Evolutionary conservation across 1,140 invertebrate species (phyloP), one percentile per base, ranked within the genome.

Genomic region (Achatina immaculata): DNA sequence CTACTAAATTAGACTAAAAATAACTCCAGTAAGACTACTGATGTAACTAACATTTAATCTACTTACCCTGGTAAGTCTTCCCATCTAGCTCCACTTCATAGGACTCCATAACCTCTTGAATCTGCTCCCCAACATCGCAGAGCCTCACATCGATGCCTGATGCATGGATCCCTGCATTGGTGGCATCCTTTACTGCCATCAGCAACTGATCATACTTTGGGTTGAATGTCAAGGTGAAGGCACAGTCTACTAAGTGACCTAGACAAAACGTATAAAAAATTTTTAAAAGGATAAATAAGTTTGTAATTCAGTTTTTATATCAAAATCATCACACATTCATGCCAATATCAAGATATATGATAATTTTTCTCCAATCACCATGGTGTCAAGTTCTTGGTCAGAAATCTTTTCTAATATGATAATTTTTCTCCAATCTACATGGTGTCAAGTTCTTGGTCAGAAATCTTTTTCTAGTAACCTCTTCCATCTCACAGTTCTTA

Each of bases 41-140:
- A n/a, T n/a, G n/a, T n/a, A n/a, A n/a, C n/a, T n/a, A n/a, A n/a
- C n/a, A n/a, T n/a, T n/a, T n/a, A 66, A 28, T 66, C 9, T 11
- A 43, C 48, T 36, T 78, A 91, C 92, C 91, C 92, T 95, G 96
- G 92, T 98, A 99, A 40, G 95, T 95, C 93, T 99, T 98, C 42
- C 99, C 98, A 93, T 99, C 96, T 34, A 99, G 89, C 92, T 99
- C 98, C 2, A 99, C 94, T 93, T 99, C 99, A 92, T 99, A 99
- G 0, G 97, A 99, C 88, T 99, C 99, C 99, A 99, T 99, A 0
- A 98, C 97, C 93, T 99, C 98, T 90, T 99, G 98, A 88, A 99
- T 98, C 6, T 96, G 96, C 86, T 96, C 96, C 28, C 99, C 99
- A 86, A 99, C 95, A 89, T 99, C 98, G 92, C 98, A 99, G 69